Base-by-base conservation (phyloP, 2,888 invertebrate genomes). In the Callimorpha dominula region DNA sequence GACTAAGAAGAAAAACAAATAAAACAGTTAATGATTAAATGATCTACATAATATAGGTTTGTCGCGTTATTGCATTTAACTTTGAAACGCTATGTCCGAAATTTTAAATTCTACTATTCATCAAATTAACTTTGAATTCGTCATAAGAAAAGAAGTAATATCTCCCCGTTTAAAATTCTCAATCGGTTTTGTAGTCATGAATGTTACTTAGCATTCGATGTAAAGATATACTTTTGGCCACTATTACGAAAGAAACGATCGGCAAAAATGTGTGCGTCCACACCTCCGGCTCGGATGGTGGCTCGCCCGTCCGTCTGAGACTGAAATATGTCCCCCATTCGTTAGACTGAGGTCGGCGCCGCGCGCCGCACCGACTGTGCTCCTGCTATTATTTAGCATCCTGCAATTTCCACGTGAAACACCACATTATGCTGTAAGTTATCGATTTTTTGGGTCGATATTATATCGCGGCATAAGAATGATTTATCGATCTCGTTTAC, bases 261-360 rank as follows among this genome's bases (percentile, higher is more conserved):
- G 14, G 14, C 40, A 43, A 54, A 54, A 67, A 52, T 54, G 6
- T 7, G 14, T 12, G 1, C 31, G 31, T 31, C 31, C 60, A 4
- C 60, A 60, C 60, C 31, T 60, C 60, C 31, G 14, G 60, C 1
- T 31, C 6, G 5, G 57, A 17, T 17, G 40, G 42, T n/a, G 52
- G 50, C 15, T 20, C 17, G 6, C 43, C 60, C 64, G 52, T 64
- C 54, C 65, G 65, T 42, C 77, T 70, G 76, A 75, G 72, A 67
- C 74, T 81, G 79, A 85, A 78, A 85, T 83, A 85, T 79, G 70
- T 78, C 72, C n/a, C 54, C 76, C 81, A 84, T 86, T 74, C 79
- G 80, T 84, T 78, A 80, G 78, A 70, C 77, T 81, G 78, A 78
- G 75, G 62, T 60, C 74, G 43, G 7, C 52, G 68, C 65, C 52